Evolutionary conservation across 2,888 invertebrate genomes (phyloP).

Genomic region (Drosophila neonasuta): DNA sequence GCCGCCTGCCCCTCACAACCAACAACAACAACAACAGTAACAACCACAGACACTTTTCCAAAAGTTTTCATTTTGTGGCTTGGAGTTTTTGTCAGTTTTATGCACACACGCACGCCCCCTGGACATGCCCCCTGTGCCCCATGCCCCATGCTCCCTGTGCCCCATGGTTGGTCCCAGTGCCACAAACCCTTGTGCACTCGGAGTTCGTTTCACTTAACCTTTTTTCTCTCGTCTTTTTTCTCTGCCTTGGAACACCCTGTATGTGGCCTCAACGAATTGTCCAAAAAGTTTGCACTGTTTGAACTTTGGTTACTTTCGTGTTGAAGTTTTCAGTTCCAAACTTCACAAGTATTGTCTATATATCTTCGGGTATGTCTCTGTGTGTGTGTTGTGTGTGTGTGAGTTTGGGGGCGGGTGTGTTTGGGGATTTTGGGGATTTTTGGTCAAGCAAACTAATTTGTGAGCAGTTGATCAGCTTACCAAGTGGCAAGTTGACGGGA

Average conservation of each 20-base stretch:
- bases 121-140: conserved; percentile 35
- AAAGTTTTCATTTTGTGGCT: conserved; percentile 70
- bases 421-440: conserved; percentile 28
- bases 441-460: conserved; percentile 58
- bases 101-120: conserved; percentile 22
- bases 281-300: conserved; percentile 64
- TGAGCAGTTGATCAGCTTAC: conserved; percentile 40
- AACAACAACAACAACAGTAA: conserved; percentile 10
- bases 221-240: conserved; percentile 30
- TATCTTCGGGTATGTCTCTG: conserved; percentile 3
- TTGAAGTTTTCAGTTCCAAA: conserved; percentile 54
- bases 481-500: conserved; percentile 37
- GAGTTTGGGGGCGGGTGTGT: not conserved
- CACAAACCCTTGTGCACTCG: conserved; percentile 43
- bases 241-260: conserved; percentile 10
- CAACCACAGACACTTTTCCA: conserved; percentile 38
- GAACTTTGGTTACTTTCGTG: conserved; percentile 64
- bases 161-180: conserved; percentile 20
- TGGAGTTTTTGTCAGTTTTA: conserved; percentile 58
- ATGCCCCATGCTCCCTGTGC: conserved; percentile 24
- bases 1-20: conserved; percentile 8
- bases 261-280: conserved; percentile 52
- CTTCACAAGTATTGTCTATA: conserved; percentile 43
- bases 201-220: conserved; percentile 72
- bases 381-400: conserved; percentile 5